Evolutionary conservation across 2,113 vertebrate species (phyloP), one percentile per base, ranked within the genome.

Genomic region (Bujurquina vittata): DNA sequence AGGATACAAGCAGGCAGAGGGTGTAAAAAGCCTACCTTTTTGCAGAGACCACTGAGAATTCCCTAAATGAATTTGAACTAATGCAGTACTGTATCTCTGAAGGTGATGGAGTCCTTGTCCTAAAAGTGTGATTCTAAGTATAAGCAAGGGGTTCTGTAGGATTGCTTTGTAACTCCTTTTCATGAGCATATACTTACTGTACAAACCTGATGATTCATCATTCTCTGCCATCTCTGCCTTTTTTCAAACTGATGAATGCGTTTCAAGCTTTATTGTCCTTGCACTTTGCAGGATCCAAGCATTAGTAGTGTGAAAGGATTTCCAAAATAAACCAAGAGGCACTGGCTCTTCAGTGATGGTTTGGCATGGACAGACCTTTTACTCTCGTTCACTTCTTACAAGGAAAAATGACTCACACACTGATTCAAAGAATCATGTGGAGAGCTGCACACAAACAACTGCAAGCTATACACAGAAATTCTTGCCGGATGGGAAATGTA

Each of bases 21-120:
- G 22, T 84, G 10, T 62, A 52, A 67, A 88, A 89, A 80, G 61
- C 74, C 14, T 69, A 37, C 18, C 43, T 20, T 63, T 75, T 67
- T 74, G 31, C 33, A 74, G 31, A 35, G 10, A 75, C n/a, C 56
- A 56, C 3, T 33, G 29, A 77, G 59, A 55, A 80, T 61, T 81
- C 10, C 43, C 15, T 29, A 59, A 84, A 77, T 84, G 43, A 43
- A 65, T 86, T 75, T 76, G 15, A 7, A 62, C 62, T 29, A 20
- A 49, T 31, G 26, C 10, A 15, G 20, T 35, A 26, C 26, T 26
- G 26, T 26, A 40, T 37, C 31, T 81, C 56, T 84, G 61, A 88
- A 89, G 81, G 83, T 77, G 74, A 90, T 17, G 9, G n/a, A 79
- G 81, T 77, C 73, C 74, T 90, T 86, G 62, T 78, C 10, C 17